Conservation (phyloP, 1,140 invertebrate species). For the Lasioglossum baleicum region DNA sequence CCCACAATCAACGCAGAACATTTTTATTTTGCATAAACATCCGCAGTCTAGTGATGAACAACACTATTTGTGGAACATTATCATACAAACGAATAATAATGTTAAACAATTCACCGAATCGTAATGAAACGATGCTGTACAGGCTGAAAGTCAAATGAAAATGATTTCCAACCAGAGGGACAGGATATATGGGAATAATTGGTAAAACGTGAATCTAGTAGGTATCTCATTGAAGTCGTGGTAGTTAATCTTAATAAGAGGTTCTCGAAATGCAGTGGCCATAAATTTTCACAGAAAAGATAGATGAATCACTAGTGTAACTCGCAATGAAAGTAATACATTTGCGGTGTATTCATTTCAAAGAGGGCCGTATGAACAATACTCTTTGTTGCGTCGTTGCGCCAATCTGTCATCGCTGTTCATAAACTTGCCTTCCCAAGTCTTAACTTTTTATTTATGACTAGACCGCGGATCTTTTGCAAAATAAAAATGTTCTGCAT, state of each 20-base stretch:
- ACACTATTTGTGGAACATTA: no score
- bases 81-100: no score
- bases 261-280: constrained; percentile 8
- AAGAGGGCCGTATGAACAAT: constrained; percentile 29
- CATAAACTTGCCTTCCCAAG: constrained; percentile 9
- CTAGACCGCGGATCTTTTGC: no score
- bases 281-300: constrained; percentile 40
- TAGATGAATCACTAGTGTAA: constrained; percentile 20
- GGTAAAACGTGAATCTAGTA: not conserved
- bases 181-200: not conserved
- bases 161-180: no score
- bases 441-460: no score
- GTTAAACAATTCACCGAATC: no score
- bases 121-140: no score
- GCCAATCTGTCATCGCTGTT: constrained; percentile 25
- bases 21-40: no score
- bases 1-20: no score
- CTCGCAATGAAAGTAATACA: constrained; percentile 19
- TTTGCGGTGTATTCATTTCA: constrained; percentile 2
- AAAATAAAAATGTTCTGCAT: no score
- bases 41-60: no score
- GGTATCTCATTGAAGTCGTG: not conserved
- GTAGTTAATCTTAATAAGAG: constrained; percentile 40
- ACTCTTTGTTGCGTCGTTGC: constrained; percentile 23
- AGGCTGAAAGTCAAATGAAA: no score